Conservation (phyloP, 2,113 vertebrate genomes). For the Orthochromis malagaraziensis region DNA sequence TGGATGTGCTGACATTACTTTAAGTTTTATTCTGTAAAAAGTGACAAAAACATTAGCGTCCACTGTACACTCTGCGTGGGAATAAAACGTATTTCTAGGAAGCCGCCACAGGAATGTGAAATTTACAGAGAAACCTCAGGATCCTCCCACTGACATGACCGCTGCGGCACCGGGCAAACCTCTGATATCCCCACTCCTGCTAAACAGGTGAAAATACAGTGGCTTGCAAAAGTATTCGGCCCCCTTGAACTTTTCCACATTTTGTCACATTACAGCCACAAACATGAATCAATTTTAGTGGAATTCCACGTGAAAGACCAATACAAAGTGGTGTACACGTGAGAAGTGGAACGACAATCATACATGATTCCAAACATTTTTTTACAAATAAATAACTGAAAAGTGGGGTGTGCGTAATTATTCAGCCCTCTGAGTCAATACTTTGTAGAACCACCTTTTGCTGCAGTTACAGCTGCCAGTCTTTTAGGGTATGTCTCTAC, state of each 20-base stretch:
- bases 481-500: rapidly evolving
- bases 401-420: background rate
- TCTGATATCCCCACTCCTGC: background rate
- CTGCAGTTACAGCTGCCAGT: background rate
- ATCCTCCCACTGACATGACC: background rate
- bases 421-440: rapidly evolving
- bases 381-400: background rate
- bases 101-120: background rate
- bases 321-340: rapidly evolving
- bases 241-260: background rate
- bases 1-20: background rate
- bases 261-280: background rate
- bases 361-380: background rate
- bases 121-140: background rate
- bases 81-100: background rate
- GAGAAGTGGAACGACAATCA: rapidly evolving
- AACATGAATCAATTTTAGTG: rapidly evolving
- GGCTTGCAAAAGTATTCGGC: background rate
- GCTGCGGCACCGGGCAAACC: rapidly evolving
- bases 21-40: background rate
- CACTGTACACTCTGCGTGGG: background rate
- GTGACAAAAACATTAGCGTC: background rate
- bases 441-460: background rate
- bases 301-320: background rate
- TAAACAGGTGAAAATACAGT: background rate